Evolutionary conservation across 1,140 invertebrate genomes (phyloP), one percentile per base, ranked within the genome.

Genomic region (Bathynomus jamesi): DNA sequence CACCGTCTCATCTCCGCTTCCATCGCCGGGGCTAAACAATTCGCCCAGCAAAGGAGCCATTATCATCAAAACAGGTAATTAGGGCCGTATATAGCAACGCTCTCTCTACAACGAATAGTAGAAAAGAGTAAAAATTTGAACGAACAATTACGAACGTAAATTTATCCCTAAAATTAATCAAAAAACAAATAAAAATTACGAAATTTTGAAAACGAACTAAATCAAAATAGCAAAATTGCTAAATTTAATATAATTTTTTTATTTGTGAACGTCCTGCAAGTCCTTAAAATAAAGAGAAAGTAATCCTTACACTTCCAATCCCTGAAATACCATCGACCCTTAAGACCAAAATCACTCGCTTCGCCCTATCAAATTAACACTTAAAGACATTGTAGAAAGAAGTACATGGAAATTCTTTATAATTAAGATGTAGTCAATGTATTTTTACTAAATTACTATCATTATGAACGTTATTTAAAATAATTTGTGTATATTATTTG

Each of bases 51-150:
- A 74, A 62, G 68, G 69, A 11, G 67, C 73, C 62, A 67, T 68
- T n/a, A 63, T 71, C 21, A 75, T 78, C 65, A 74, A 75, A 61
- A 72, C 70, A 71, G 74, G 74, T 75, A 69, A 70, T 40, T 24
- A 28, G n/a, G 27, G 4, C 7, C 4, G 29, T 66, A 3, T 29
- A 24, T 29, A n/a, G n/a, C n/a, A n/a, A n/a, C n/a, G n/a, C n/a
- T n/a, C n/a, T n/a, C n/a, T n/a, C n/a, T n/a, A n/a, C n/a, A n/a
- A n/a, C n/a, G n/a, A n/a, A n/a, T n/a, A n/a, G n/a, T n/a, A n/a
- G n/a, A n/a, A n/a, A n/a, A n/a, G n/a, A n/a, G n/a, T n/a, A n/a
- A n/a, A n/a, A n/a, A n/a, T n/a, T n/a, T n/a, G n/a, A n/a, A n/a
- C n/a, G n/a, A n/a, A n/a, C n/a, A n/a, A n/a, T n/a, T n/a, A n/a